Evolutionary conservation across 2,113 vertebrate genomes (phyloP).

Genomic region (Noturus placidus): DNA sequence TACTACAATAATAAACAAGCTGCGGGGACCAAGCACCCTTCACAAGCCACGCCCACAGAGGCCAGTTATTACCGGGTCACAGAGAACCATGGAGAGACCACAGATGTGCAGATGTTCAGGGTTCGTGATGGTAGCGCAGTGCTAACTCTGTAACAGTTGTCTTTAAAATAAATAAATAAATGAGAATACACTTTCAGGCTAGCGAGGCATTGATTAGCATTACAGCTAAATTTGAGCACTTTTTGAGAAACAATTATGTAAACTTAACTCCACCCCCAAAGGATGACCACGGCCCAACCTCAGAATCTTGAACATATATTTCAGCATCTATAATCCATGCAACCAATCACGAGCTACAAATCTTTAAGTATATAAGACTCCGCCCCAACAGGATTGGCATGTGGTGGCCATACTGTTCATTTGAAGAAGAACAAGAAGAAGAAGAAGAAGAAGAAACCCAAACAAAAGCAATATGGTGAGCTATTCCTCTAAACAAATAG

Average conservation of each 20-base stretch:
- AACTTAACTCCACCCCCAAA: not conserved
- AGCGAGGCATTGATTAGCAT: not conserved
- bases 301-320: not conserved
- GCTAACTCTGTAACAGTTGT: not conserved
- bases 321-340: not conserved
- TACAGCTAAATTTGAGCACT: not conserved
- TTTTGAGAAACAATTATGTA: not conserved
- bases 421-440: not conserved
- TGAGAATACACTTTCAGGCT: not conserved
- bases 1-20: too few species aligned
- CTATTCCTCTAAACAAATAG: not conserved
- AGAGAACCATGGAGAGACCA: not conserved
- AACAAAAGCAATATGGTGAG: not conserved
- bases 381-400: not conserved
- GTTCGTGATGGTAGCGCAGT: not conserved
- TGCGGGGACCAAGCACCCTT: not conserved
- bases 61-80: not conserved
- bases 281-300: not conserved
- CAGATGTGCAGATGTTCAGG: not conserved
- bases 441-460: not conserved
- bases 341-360: not conserved
- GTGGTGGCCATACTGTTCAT: not conserved
- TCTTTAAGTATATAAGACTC: not conserved
- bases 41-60: not conserved
- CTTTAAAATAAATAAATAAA: too few species aligned